phyloP scores from a whole-genome alignment of 2,797 vertebrate genomes.

The Platyrinchus mystaceus region DNA sequence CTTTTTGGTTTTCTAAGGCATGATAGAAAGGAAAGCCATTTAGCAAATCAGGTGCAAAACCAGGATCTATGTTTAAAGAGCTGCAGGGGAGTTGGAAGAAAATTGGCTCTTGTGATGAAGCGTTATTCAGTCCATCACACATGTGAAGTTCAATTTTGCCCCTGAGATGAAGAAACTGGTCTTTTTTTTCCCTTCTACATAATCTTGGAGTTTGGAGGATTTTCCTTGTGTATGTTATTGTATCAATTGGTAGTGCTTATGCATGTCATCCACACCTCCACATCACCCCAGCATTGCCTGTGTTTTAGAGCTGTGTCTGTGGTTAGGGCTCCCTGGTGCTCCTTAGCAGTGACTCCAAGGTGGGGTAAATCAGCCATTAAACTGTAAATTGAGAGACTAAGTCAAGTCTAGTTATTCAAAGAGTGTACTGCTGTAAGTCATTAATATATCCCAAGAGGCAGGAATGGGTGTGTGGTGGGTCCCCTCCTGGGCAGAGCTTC shows the following conservation, averaged over 20 bases:
- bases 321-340: background rate
- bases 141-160: conserved; percentile 47
- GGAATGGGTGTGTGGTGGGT: background rate
- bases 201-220: background rate
- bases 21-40: background rate
- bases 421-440: background rate
- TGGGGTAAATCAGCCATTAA: background rate
- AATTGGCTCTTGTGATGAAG: conserved; percentile 60
- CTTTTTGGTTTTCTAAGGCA: background rate
- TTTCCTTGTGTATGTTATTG: background rate
- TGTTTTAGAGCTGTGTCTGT: background rate
- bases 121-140: conserved; percentile 51
- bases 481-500: background rate
- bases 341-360: background rate
- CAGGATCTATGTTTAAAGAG: conserved; percentile 44
- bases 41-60: conserved; percentile 45
- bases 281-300: fast-evolving
- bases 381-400: background rate
- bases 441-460: background rate
- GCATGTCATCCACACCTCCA: fast-evolving
- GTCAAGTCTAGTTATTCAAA: background rate
- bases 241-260: background rate
- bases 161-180: conserved; percentile 25
- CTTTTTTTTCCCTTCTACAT: background rate
- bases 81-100: conserved; percentile 50